These are phyloP conservation scores for Euwallacea fornicatus DNA, from an alignment of 1,140 invertebrate genomes.

Conservation along the genomic window DNA sequence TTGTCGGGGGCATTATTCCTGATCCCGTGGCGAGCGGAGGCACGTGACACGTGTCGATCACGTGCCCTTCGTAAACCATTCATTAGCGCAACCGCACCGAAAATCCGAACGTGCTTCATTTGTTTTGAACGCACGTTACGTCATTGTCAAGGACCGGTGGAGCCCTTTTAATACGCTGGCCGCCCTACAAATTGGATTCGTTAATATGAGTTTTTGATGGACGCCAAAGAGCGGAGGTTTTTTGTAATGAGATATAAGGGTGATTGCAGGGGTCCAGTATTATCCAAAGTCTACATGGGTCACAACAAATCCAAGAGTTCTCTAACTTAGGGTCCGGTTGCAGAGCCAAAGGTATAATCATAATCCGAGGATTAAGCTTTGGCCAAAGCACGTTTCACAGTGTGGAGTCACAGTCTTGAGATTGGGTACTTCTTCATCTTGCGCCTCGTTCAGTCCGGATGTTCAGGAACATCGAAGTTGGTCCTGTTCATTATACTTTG, in stretches of 20 bases:
- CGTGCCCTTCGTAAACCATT: constrained; percentile 52
- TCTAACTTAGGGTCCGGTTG: too few relatives aligned
- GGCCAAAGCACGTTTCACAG: too few relatives aligned
- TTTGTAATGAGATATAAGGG: constrained; percentile 4
- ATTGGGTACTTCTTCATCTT: too few relatives aligned
- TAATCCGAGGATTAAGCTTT: too few relatives aligned
- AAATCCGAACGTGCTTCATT: constrained; percentile 45
- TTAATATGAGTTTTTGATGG: constrained; percentile 40
- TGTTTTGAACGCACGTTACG: constrained; percentile 30
- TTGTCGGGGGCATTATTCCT: constrained; percentile 51
- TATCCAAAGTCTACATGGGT: too few relatives aligned
- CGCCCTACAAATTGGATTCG: constrained; percentile 43
- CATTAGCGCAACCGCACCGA: constrained; percentile 54
- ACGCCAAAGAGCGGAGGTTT: background rate
- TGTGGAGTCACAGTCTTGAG: too few relatives aligned
- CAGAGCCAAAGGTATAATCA: too few relatives aligned
- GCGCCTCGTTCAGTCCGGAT: too few relatives aligned
- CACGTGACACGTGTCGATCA: constrained; percentile 48
- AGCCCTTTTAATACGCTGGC: constrained; percentile 35
- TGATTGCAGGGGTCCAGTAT: background rate
- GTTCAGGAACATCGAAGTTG: too few relatives aligned
- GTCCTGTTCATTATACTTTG: too few relatives aligned
- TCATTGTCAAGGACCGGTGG: constrained; percentile 35
- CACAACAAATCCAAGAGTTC: too few relatives aligned
- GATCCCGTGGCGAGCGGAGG: constrained; percentile 46